Evolutionary conservation across 2,113 vertebrate genomes (phyloP).

Genomic region (Triplophysa dalaica): DNA sequence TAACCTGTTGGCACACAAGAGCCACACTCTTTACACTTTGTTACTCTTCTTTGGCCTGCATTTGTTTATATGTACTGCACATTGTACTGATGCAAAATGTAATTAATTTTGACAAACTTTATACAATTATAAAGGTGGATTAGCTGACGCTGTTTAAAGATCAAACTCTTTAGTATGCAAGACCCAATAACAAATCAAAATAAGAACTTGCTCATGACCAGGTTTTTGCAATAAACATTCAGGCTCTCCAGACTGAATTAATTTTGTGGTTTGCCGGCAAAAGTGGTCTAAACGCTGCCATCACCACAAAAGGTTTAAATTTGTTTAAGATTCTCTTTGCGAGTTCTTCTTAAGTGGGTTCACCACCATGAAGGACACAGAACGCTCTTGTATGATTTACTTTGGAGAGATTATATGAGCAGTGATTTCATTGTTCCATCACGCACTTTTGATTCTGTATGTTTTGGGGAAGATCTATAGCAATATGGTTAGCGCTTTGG

Average conservation of each 20-base stretch:
- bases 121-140: not conserved
- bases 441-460: constrained; percentile 2
- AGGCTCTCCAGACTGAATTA: constrained; percentile 13
- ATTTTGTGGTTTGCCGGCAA: constrained; percentile 4
- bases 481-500: not conserved
- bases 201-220: not conserved
- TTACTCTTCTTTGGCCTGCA: not conserved
- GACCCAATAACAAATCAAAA: not conserved
- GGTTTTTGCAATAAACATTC: not conserved
- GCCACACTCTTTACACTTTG: no score
- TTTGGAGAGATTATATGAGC: constrained; percentile 14
- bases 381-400: constrained; percentile 2
- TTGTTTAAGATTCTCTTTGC: constrained; percentile 5
- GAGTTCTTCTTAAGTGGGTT: not conserved
- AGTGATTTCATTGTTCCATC: constrained; percentile 10
- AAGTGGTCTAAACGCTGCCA: constrained; percentile 10
- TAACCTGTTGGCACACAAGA: no score
- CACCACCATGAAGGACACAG: constrained; percentile 13
- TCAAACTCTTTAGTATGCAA: not conserved
- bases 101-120: no score
- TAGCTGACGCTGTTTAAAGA: not conserved
- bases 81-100: no score
- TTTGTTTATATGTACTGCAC: not conserved
- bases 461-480: constrained; percentile 15
- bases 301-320: constrained; percentile 29